Percentiles rank a stretch among this genome's conserved stretches.
phyloP scores from a whole-genome alignment of 2,888 invertebrate genomes.

The Cephalotes varians region DNA sequence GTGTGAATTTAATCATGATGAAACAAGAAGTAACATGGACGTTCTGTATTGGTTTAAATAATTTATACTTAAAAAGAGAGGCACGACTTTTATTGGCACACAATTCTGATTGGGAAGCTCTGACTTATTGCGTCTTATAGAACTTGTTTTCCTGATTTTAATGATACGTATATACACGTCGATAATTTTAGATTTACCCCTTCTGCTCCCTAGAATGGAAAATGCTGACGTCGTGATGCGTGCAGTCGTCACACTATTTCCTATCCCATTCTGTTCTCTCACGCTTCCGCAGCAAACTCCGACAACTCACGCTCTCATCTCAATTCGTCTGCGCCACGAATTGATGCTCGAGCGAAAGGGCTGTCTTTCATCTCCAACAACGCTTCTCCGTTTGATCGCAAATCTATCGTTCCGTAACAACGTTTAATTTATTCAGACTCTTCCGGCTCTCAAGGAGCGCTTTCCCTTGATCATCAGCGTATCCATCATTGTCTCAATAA shows the following conservation, averaged over 20 bases:
- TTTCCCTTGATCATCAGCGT: slow-evolving; percentile 2
- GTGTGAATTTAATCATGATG: neutral
- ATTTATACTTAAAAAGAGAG: neutral
- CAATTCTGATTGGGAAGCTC: neutral
- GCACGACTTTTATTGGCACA: neutral
- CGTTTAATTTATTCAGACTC: slow-evolving; percentile 2
- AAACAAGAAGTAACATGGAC: neutral
- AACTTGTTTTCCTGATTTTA: slow-evolving; percentile 15
- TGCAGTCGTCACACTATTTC: slow-evolving; percentile 3
- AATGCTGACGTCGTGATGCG: slow-evolving; percentile 28
- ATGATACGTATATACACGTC: neutral
- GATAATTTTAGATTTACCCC: slow-evolving; percentile 39
- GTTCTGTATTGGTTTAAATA: neutral
- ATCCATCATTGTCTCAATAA: neutral
- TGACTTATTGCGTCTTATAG: neutral
- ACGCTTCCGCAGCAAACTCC: neutral
- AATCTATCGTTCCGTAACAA: slow-evolving; percentile 9
- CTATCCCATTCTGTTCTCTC: slow-evolving; percentile 6
- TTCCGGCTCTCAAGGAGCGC: neutral
- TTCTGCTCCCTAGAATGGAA: neutral
- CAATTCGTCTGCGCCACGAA: neutral
- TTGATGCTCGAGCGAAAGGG: slow-evolving; percentile 11
- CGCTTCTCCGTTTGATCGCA: neutral
- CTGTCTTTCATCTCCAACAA: slow-evolving; percentile 30
- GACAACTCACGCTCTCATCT: slow-evolving; percentile 31